Percentiles rank a stretch among this genome's conserved stretches.
phyloP scores from a whole-genome alignment of 2,797 vertebrate genomes.

The Austrolebias charrua region DNA sequence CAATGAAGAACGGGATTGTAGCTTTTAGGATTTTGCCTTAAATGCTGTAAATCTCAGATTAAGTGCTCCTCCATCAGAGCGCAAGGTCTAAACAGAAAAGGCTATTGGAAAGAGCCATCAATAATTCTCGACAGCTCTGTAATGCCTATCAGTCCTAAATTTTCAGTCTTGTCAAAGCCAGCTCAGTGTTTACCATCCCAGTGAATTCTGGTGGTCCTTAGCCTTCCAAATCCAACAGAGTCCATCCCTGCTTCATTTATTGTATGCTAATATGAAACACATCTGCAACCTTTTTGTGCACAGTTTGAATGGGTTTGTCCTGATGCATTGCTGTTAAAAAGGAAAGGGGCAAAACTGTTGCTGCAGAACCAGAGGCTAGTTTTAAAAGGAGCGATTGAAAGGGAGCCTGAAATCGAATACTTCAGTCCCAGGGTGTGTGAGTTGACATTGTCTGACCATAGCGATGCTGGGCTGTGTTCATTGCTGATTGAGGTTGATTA shows the following conservation, averaged over 20 bases:
- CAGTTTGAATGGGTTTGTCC: constrained; percentile 27
- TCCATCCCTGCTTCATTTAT: constrained; percentile 36
- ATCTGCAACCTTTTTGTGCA: constrained; percentile 20
- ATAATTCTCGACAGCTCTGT: constrained; percentile 61
- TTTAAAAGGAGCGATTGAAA: constrained; percentile 34
- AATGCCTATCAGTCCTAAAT: constrained; percentile 64
- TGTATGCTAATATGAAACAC: constrained; percentile 37
- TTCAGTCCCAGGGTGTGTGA: constrained; percentile 1
- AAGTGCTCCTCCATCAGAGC: constrained; percentile 41
- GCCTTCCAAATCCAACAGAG: constrained; percentile 35
- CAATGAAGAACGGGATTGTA: constrained; percentile 18
- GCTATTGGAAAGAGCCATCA: constrained; percentile 59
- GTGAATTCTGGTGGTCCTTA: constrained; percentile 27
- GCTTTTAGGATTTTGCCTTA: constrained; percentile 61
- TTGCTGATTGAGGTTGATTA: constrained; percentile 43
- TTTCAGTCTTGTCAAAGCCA: constrained; percentile 44
- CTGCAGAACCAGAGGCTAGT: constrained; percentile 53
- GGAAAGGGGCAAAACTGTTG: constrained; percentile 31
- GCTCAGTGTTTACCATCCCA: constrained; percentile 42
- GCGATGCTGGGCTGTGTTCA: constrained; percentile 14
- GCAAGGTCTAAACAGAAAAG: constrained; percentile 41
- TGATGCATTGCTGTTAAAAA: constrained; percentile 4
- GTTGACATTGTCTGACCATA: constrained; percentile 21
- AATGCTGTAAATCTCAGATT: constrained; percentile 69
- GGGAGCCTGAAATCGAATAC: constrained; percentile 15